These are phyloP conservation scores for Acanthaster planci DNA, from an alignment of 35 echinoderm and acorn worm genomes.

Conservation along the genomic window DNA sequence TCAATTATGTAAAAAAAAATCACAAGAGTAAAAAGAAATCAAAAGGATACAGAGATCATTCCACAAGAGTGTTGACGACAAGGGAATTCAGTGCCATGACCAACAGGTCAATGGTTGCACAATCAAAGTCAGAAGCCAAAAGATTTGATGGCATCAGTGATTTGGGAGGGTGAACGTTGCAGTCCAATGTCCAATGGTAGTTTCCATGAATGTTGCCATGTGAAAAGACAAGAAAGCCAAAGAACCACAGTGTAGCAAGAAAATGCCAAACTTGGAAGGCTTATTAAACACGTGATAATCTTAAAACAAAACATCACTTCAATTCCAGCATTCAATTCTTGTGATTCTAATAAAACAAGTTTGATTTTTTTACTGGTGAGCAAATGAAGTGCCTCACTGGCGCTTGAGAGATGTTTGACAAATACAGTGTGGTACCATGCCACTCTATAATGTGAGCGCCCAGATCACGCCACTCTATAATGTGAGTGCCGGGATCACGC, in stretches of 20 bases:
- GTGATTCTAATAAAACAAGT: no score
- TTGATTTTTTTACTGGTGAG: no score
- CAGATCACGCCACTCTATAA: no score
- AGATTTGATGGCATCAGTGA: not conserved
- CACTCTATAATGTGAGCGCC: no score
- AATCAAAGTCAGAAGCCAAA: slow-evolving; percentile 1
- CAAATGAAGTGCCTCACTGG: no score
- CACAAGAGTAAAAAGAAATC: not conserved
- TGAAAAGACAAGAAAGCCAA: not conserved
- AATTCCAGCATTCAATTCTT: no score
- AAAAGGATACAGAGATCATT: slow-evolving; percentile 9
- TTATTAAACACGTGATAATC: no score
- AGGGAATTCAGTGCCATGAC: not conserved
- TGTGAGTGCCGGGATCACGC: no score
- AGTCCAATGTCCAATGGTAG: slow-evolving; percentile 2
- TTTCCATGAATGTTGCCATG: slow-evolving; percentile 19
- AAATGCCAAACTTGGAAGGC: not conserved
- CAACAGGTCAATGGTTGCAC: not conserved
- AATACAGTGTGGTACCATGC: no score
- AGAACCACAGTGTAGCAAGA: slow-evolving; percentile 18
- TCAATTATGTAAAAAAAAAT: not conserved
- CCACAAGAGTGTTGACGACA: not conserved
- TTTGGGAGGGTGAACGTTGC: not conserved
- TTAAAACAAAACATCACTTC: no score
- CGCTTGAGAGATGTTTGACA: no score